A percentile compares a stretch with the other conserved stretches of the same genome.
These are phyloP conservation scores for Notiomystis cincta DNA, from an alignment of 2,113 vertebrate species.

Conservation along the genomic window DNA sequence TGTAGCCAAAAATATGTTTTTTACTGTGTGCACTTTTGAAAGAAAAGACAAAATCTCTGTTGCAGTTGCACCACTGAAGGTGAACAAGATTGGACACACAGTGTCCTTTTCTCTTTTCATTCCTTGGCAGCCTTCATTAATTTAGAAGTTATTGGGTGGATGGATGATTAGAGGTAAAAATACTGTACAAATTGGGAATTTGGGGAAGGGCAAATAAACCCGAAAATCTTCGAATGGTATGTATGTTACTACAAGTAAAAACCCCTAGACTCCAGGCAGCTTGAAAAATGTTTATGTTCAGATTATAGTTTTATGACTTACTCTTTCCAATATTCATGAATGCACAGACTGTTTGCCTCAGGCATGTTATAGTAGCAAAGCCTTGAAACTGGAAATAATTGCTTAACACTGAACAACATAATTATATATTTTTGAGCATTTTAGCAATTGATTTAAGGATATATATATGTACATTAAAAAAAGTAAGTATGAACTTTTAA, in stretches of 20 bases:
- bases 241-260: conserved; percentile 24
- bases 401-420: conserved; percentile 40
- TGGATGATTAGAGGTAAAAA: not conserved
- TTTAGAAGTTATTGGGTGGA: conserved; percentile 17
- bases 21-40: not conserved
- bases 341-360: conserved; percentile 54
- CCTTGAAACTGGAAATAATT: conserved; percentile 61
- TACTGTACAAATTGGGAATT: not conserved
- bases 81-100: not conserved
- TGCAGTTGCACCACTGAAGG: not conserved
- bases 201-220: conserved; percentile 28
- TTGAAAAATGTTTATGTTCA: conserved; percentile 62
- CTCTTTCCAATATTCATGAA: conserved; percentile 67
- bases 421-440: conserved; percentile 43
- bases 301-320: conserved; percentile 62
- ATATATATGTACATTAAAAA: not conserved
- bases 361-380: conserved; percentile 29
- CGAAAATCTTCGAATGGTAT: conserved; percentile 32
- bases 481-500: not conserved
- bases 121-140: not conserved
- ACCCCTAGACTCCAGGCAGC: not conserved
- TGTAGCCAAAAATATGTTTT: not conserved
- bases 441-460: conserved; percentile 34
- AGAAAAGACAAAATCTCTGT: not conserved
- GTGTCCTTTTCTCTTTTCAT: not conserved